Evolutionary conservation across 92 coral and sea anemone genomes (phyloP).

Genomic region (Zoanthus sociatus): DNA sequence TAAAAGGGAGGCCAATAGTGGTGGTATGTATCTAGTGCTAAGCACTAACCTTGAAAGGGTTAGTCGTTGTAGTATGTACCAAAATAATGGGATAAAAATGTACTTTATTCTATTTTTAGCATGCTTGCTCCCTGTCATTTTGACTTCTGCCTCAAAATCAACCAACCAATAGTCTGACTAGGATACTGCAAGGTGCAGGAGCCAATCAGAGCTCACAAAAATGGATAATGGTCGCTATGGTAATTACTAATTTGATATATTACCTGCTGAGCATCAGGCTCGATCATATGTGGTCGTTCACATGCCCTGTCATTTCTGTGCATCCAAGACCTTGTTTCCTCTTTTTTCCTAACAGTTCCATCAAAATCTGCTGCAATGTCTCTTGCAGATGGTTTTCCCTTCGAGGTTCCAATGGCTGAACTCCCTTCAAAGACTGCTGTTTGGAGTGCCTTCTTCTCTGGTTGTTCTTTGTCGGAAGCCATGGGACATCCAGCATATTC

Average conservation of each 20-base stretch:
- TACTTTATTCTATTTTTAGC: no score
- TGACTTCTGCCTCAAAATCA: no score
- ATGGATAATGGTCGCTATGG: neutral
- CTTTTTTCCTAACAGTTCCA: conserved; percentile 61
- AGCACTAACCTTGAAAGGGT: no score
- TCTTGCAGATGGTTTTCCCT: conserved; percentile 42
- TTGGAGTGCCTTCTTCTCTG: conserved; percentile 3
- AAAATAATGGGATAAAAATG: no score
- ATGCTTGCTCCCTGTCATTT: no score
- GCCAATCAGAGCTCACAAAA: neutral
- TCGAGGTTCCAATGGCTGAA: conserved; percentile 30
- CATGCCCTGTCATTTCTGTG: conserved; percentile 60
- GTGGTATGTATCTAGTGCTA: no score
- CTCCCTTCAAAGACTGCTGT: conserved; percentile 5
- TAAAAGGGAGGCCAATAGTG: no score
- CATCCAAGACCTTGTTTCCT: conserved; percentile 41
- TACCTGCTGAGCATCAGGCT: conserved; percentile 26
- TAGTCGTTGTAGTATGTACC: no score
- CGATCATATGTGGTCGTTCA: conserved; percentile 21
- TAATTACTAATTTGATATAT: neutral
- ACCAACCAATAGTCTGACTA: no score
- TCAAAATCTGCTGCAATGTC: conserved; percentile 61
- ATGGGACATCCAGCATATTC: neutral
- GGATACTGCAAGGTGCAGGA: no score
- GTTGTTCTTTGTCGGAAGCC: neutral